phyloP scores from a whole-genome alignment of 2,888 invertebrate species.

The Tanytarsus gracilentus region DNA sequence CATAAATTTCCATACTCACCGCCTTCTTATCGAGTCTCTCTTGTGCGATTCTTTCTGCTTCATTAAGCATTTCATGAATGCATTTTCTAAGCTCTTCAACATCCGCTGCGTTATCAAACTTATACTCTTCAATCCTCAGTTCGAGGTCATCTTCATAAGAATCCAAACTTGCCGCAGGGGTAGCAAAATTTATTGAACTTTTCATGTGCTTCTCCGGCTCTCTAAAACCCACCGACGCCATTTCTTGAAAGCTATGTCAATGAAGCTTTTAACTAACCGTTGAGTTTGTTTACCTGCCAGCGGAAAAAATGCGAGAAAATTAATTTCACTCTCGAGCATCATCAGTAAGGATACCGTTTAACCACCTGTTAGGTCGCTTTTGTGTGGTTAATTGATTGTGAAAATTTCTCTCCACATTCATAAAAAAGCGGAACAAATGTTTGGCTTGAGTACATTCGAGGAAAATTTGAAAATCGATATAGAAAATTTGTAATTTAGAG shows the following conservation, averaged over 20 bases:
- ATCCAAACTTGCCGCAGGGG: slow-evolving; percentile 4
- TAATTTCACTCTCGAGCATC: too few species aligned
- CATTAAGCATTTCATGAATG: slow-evolving; percentile 15
- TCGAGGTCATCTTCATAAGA: slow-evolving; percentile 4
- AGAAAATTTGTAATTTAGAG: too few species aligned
- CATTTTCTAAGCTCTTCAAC: slow-evolving; percentile 20
- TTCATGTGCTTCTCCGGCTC: slow-evolving; percentile 1
- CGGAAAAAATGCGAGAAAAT: too few species aligned
- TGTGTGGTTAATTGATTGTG: too few species aligned
- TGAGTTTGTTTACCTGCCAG: neutral
- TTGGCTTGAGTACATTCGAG: too few species aligned
- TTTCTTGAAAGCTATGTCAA: too few species aligned
- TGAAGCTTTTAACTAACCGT: neutral
- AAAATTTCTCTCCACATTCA: too few species aligned
- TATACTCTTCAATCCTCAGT: slow-evolving; percentile 19
- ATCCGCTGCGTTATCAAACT: slow-evolving; percentile 10
- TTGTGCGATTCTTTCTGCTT: slow-evolving; percentile 18
- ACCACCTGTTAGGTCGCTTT: too few species aligned
- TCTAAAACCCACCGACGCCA: slow-evolving; percentile 21
- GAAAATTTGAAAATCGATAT: too few species aligned
- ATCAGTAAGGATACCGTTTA: too few species aligned
- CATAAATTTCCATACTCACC: neutral
- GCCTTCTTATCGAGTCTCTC: slow-evolving; percentile 19
- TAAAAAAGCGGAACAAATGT: too few species aligned
- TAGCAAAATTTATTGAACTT: slow-evolving; percentile 5